These are phyloP conservation scores for Acanthochromis polyacanthus DNA, from an alignment of 2,113 vertebrate genomes.

Conservation along the genomic window DNA sequence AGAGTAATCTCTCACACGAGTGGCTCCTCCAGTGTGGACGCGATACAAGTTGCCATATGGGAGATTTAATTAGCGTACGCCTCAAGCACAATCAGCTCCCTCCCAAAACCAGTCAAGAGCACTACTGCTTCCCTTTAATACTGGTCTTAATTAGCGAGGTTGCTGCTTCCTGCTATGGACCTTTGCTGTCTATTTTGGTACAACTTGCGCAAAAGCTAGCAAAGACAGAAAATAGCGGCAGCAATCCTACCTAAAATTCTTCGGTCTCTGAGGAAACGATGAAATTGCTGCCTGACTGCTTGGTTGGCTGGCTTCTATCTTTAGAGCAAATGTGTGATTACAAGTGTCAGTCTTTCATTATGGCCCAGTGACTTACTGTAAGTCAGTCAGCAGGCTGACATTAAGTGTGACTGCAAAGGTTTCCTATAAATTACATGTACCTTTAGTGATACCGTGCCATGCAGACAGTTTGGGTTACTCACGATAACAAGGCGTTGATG, in stretches of 20 bases:
- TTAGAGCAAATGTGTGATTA: slow-evolving; percentile 77
- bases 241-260: slow-evolving; percentile 43
- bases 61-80: slow-evolving; percentile 80
- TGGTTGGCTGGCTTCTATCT: slow-evolving; percentile 65
- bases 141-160: slow-evolving; percentile 66
- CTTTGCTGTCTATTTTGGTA: slow-evolving; percentile 65
- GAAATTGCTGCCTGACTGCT: slow-evolving; percentile 59
- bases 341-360: slow-evolving; percentile 79
- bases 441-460: neutral
- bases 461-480: too few species aligned
- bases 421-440: neutral
- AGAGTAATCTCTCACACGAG: slow-evolving; percentile 66
- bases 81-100: slow-evolving; percentile 64
- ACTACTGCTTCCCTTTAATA: slow-evolving; percentile 60
- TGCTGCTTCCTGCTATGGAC: slow-evolving; percentile 47
- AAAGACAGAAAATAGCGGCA: slow-evolving; percentile 21
- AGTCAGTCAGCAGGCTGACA: slow-evolving; percentile 36
- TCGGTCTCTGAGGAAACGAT: slow-evolving; percentile 61
- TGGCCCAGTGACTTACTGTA: slow-evolving; percentile 50
- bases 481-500: too few species aligned
- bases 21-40: slow-evolving; percentile 70
- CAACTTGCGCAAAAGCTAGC: slow-evolving; percentile 39
- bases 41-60: slow-evolving; percentile 80
- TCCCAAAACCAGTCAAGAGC: slow-evolving; percentile 57
- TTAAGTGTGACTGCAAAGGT: slow-evolving; percentile 17